Base-by-base conservation (phyloP, 2,113 vertebrate species). In the Hydropotes inermis region DNA sequence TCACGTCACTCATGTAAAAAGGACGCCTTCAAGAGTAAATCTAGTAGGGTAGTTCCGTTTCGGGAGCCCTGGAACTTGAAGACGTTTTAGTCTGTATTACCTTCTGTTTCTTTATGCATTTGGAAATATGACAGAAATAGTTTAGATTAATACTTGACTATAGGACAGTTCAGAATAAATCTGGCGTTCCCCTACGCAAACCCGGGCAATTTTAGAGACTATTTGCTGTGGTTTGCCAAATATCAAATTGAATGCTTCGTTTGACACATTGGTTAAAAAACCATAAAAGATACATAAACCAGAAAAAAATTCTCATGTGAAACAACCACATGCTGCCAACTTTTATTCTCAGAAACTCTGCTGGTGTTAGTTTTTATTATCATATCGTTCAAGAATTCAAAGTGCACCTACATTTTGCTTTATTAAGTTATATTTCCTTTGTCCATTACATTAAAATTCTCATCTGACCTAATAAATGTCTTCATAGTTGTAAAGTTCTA, bases 261-360 rank as follows among this genome's bases (percentile, higher is more conserved):
- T 91, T 92, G 30, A 58, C 28, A 70, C 12, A 1, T 83, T 8
- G 16, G 27, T 93, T 87, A 55, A 95, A 93, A 57, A 67, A 7
- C 9, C 52, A 50, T 84, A 55, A 47, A 43, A 93, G 27, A 50
- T 28, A 67, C 7, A 74, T 45, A 91, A 95, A 36, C 5, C 43
- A 27, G 47, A 45, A 89, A 91, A 89, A 89, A 54, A 60, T 21
- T 43, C 43, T 60, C 10, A 23, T 89, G 33, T 23, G 17, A 87
- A 86, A 57, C 17, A 70, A 39, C 60, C 14, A 67, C 12, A 45
- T 23, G 25, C 81, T 94, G 28, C 21, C 36, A 25, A 64, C 3
- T 87, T 97, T 52, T 81, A 50, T 87, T 96, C 81, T 91, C 60
- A 89, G 19, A 96, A 67, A 52, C 16, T 92, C 76, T 16, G 70